These are phyloP conservation scores for Poeciliopsis presidionis DNA, from an alignment of 2,797 vertebrate species.

Conservation along the genomic window DNA sequence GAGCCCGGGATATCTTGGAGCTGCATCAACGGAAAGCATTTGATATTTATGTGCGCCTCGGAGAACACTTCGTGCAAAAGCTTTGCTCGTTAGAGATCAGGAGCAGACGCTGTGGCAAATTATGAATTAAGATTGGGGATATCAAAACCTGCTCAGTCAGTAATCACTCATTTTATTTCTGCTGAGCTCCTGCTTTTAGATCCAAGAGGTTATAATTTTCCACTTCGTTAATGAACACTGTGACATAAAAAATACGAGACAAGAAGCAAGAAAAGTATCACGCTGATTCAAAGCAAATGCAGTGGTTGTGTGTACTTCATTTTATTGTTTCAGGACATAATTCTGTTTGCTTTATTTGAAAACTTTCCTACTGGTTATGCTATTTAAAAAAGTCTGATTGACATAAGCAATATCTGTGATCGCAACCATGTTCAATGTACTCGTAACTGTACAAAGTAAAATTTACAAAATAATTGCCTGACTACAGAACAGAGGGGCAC, in stretches of 20 bases:
- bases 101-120: slow-evolving; percentile 6
- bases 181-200: slow-evolving; percentile 13
- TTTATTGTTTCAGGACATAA: slow-evolving; percentile 10
- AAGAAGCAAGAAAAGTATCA: neutral
- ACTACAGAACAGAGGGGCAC: slow-evolving; percentile 9
- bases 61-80: neutral
- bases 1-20: slow-evolving; percentile 19
- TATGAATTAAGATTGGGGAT: slow-evolving; percentile 11
- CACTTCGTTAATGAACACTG: slow-evolving; percentile 8
- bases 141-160: slow-evolving; percentile 24
- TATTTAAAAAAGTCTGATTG: slow-evolving; percentile 8
- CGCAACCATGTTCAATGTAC: slow-evolving; percentile 17
- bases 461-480: slow-evolving; percentile 21
- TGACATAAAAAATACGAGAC: slow-evolving; percentile 9
- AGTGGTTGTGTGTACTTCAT: neutral
- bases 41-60: neutral
- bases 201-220: slow-evolving; percentile 8
- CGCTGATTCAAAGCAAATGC: neutral
- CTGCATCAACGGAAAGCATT: slow-evolving; percentile 6
- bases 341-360: neutral
- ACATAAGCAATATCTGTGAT: slow-evolving; percentile 1
- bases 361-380: neutral
- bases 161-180: slow-evolving; percentile 21
- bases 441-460: neutral
- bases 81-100: neutral